These are phyloP conservation scores for Acipenser transmontanus DNA, from an alignment of 2,797 vertebrate genomes.

Conservation along the genomic window DNA sequence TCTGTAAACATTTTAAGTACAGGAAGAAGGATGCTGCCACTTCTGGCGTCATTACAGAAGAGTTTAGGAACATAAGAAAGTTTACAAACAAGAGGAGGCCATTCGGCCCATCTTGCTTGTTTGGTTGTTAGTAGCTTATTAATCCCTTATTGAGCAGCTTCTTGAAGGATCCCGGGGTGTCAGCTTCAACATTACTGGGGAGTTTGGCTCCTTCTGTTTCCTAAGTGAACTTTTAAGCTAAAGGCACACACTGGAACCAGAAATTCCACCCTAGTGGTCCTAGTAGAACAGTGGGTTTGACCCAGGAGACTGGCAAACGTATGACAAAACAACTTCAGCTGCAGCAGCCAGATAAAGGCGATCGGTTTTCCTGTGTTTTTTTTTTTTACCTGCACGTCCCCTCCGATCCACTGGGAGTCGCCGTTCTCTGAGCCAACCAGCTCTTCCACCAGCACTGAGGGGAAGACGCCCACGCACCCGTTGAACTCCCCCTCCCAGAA, in stretches of 20 bases:
- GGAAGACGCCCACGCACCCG: slow-evolving; percentile 84
- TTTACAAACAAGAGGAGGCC: slow-evolving; percentile 4
- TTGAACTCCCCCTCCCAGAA: slow-evolving; percentile 97
- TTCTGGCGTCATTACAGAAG: slow-evolving; percentile 21
- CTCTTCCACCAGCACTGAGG: slow-evolving; percentile 89
- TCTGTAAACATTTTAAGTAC: slow-evolving; percentile 23
- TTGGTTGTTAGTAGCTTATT: slow-evolving; percentile 51
- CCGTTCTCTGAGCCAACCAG: slow-evolving; percentile 75
- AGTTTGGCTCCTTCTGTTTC: too few relatives aligned
- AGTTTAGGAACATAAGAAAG: not conserved
- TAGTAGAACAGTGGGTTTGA: not conserved
- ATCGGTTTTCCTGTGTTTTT: slow-evolving; percentile 35
- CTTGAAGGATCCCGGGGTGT: too few relatives aligned
- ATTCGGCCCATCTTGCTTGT: slow-evolving; percentile 32
- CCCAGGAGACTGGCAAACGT: not conserved
- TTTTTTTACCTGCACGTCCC: slow-evolving; percentile 61
- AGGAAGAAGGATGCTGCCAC: slow-evolving; percentile 26
- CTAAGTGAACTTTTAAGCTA: too few relatives aligned
- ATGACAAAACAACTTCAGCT: too few relatives aligned
- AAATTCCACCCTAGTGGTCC: not conserved
- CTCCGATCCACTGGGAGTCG: slow-evolving; percentile 59
- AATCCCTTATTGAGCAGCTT: too few relatives aligned
- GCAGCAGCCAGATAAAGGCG: too few relatives aligned
- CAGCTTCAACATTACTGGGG: too few relatives aligned
- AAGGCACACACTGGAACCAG: not conserved